Evolutionary conservation across 2,113 vertebrate genomes (phyloP), one percentile per base, ranked within the genome.

Genomic region (Oriolus oriolus): DNA sequence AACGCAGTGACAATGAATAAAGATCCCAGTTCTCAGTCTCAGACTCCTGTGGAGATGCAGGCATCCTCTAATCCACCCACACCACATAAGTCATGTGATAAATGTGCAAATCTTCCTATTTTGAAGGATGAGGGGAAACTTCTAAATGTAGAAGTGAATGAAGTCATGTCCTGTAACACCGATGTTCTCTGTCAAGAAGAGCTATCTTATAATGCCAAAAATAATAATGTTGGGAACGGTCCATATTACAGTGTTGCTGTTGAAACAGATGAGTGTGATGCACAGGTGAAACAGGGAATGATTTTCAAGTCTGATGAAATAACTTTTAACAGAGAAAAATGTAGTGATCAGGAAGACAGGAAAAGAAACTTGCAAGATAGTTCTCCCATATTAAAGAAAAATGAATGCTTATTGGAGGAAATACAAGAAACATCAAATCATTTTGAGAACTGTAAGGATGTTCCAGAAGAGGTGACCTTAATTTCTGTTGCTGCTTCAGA

Each of bases 401-500:
- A 16, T 4, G 31, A 30, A 11, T 13, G 56, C n/a, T 69, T 73
- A 8, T 85, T 73, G 50, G 94, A 95, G 65, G 86, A 83, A 78
- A 82, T 33, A 14, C 9, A 41, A 23, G 96, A 95, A 75, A 77
- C 66, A 10, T 54, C 69, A 56, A 80, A n/a, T 57, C 3, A 86
- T 80, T 82, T 92, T 80, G 88, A 95, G 60, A 94, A 77, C 60
- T 53, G 18, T 64, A 93, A 94, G 41, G 95, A 93, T 61, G 53
- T 74, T 70, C 16, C 75, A 6, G 89, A 95, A 66, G 96, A 95
- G 74, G 57, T 68, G 12, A 93, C 88, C 63, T 59, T 98, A 93
- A 89, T 97, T 20, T 98, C 98, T 9, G 97, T 98, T 52, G 97
- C 98, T 11, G 98, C 98, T 89, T 98, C 98, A 16, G 99, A 99